Evolutionary conservation across 2,113 vertebrate genomes (phyloP), one percentile per base, ranked within the genome.

Genomic region (Thalassarche chlororhynchos): DNA sequence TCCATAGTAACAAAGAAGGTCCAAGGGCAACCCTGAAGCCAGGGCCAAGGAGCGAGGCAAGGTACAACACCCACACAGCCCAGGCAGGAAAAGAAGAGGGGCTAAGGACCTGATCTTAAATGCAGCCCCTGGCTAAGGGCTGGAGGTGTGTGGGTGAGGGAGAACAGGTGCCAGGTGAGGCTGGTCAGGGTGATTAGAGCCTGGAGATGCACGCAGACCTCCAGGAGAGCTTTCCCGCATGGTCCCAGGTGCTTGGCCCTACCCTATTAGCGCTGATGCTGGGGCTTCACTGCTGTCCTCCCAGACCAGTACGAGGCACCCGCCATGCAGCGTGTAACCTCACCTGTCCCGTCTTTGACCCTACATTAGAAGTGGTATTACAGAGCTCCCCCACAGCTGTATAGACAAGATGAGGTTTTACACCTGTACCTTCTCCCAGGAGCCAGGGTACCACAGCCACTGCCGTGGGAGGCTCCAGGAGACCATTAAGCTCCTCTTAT

Each of bases 1-100:
- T 34, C 66, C 4, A 6, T 3, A 34, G 3, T 6, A 6, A 17
- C 1, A 2, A 11, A 42, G 24, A 46, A 34, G 1, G 2, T 34
- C 34, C 34, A 52, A 31, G 14, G 3, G 14, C 26, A 83, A 28
- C 6, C 6, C 47, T 21, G 3, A 31, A 78, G 11, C 10, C 32
- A 87, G 15, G 13, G 8, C 9, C 5, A 17, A 87, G 21, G 12
- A 47, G 1, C 24, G 71, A 29, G 5, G 10, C 52, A 69, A 31
- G 1, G 0, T 4, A 29, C 26, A 18, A 6, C 40, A 74, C 24
- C 9, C 23, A 12, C 28, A 55, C 3, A 62, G 7, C 4, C 17
- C 17, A 75, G 4, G 24, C 15, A 23, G 26, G 0, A 3, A 0
- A 44, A 87, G 1, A 3, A 8, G 0, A 7, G 0, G 0, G 0